Conservation (phyloP, 2,113 vertebrate genomes). For the Mastomys natalensis region DNA sequence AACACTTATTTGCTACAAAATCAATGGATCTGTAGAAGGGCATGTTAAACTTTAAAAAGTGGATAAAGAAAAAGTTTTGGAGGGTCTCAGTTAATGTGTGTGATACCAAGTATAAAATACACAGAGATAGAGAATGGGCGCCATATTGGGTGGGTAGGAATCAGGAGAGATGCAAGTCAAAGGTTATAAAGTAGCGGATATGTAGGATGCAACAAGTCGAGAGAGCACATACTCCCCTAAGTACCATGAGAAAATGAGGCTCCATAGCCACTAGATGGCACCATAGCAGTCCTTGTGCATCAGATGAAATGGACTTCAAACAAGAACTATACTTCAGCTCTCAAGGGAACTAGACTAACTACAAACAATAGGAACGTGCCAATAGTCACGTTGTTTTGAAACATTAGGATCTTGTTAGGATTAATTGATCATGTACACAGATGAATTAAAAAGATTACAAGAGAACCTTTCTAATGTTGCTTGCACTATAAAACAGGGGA, state of each 20-base stretch:
- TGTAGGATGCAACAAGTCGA: neutral
- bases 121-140: neutral
- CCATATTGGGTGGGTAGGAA: neutral
- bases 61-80: neutral
- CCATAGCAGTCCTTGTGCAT: neutral
- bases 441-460: neutral
- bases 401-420: neutral
- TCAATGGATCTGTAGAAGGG: neutral
- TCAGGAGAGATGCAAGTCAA: neutral
- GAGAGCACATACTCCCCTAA: neutral
- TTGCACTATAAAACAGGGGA: neutral
- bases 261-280: conserved; percentile 57
- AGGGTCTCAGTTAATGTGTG: neutral
- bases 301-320: neutral
- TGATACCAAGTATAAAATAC: neutral
- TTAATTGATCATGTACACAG: neutral
- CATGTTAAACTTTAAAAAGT: neutral
- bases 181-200: neutral
- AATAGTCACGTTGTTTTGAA: neutral
- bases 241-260: neutral
- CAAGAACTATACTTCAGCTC: neutral
- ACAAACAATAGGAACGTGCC: neutral
- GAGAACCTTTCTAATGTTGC: neutral
- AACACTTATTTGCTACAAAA: neutral
- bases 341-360: neutral